Evolutionary conservation across 1,140 invertebrate species (phyloP).

Genomic region (Argopecten irradians): DNA sequence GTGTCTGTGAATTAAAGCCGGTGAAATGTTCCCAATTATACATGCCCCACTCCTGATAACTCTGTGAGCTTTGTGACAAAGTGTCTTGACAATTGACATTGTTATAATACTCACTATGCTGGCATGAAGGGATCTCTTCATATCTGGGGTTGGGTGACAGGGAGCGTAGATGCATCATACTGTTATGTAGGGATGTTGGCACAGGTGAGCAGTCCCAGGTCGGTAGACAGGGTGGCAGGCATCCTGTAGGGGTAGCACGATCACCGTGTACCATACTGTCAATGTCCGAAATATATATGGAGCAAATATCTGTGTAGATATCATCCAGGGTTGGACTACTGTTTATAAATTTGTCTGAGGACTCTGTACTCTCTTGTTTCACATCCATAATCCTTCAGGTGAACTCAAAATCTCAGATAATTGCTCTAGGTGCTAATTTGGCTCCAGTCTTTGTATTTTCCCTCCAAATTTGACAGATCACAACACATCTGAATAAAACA

Average conservation of each 20-base stretch:
- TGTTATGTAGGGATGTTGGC: neutral
- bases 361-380: neutral
- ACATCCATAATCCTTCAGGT: neutral
- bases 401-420: neutral
- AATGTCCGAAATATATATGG: neutral
- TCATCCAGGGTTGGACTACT: neutral
- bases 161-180: neutral
- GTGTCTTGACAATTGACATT: neutral
- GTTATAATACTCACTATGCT: conserved; percentile 18
- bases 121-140: neutral
- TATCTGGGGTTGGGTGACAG: neutral
- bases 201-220: neutral
- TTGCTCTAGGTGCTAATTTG: neutral
- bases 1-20: neutral
- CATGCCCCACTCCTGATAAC: neutral
- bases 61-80: neutral
- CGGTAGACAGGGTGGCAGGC: neutral
- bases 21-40: neutral
- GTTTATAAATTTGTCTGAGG: neutral
- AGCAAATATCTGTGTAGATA: neutral
- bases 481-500: neutral
- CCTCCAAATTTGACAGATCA: conserved; percentile 9
- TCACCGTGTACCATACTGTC: neutral
- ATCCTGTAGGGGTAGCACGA: neutral
- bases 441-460: conserved; percentile 8